Evolutionary conservation across 1,140 invertebrate genomes (phyloP), one percentile per base, ranked within the genome.

Genomic region (Trachymyrmex septentrionalis): DNA sequence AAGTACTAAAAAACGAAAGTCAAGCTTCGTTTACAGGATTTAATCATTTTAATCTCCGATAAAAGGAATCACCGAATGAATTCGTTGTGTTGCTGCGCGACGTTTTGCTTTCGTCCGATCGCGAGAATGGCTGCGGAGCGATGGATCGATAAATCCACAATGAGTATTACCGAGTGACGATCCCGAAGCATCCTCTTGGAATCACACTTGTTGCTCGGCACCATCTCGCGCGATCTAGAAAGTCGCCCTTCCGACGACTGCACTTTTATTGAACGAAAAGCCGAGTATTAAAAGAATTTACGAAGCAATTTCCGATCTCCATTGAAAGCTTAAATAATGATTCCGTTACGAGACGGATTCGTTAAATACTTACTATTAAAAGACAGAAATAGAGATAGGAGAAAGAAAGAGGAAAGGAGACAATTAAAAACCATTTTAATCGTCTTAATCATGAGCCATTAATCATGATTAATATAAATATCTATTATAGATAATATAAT

Each of bases 251-350:
- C 87, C 87, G 75, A 77, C 72, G 86, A 82, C 77, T 76, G 88
- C 87, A 91, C 91, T 91, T 91, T 92, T 89, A 89, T 53, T 76
- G 84, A 86, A 85, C 86, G 72, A 69, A 82, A 80, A 76, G 72
- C 85, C 71, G 88, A 77, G 87, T 90, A 91, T 93, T 92, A 91
- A 92, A 92, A 93, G 92, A 92, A 93, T 93, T 93, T 93, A 91
- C 89, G 90, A 92, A 92, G 89, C 91, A 90, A 93, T 93, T 87
- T 88, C 86, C 72, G 82, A 64, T 69, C 27, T 67, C 38, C 48
- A 55, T 86, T 59, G 71, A 57, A 50, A 38, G 19, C 6, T 69
- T 50, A 38, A 67, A 71, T 67, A 61, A 81, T 76, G 24, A 86
- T 89, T 88, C 30, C 24, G 16, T 27, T 38, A 55, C 14, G 38